Evolutionary conservation across 2,797 vertebrate species (phyloP).

Genomic region (Thamnophis elegans): DNA sequence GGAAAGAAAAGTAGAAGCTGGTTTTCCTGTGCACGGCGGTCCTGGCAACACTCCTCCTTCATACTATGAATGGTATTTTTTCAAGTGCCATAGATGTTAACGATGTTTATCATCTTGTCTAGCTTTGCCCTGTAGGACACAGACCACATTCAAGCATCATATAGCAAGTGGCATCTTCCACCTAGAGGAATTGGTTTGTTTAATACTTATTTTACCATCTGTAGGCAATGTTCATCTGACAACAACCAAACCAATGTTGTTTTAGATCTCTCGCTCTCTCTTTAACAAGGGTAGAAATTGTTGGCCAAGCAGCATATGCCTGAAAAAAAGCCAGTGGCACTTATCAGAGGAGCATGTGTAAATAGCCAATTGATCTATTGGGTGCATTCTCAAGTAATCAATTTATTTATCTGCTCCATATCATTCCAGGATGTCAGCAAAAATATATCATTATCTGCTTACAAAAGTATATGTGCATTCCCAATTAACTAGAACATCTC

Average conservation of each 20-base stretch:
- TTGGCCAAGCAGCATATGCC: neutral
- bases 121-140: neutral
- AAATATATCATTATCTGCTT: neutral
- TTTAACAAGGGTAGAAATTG: neutral
- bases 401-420: neutral
- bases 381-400: neutral
- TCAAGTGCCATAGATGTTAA: neutral
- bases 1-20: neutral
- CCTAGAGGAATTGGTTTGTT: neutral
- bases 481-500: neutral
- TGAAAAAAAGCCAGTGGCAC: neutral
- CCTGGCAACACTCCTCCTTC: neutral
- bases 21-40: neutral
- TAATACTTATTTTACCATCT: neutral
- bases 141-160: neutral
- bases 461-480: neutral
- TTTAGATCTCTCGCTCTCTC: neutral
- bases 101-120: neutral
- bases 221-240: neutral
- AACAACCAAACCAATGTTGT: neutral
- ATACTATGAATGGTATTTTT: neutral
- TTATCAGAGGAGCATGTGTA: neutral
- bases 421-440: neutral
- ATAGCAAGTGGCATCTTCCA: neutral
- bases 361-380: neutral